Percentiles rank a stretch among this genome's conserved stretches.
Evolutionary conservation across 2,888 invertebrate genomes (phyloP).

Genomic region (Zaprionus obscuricornis): DNA sequence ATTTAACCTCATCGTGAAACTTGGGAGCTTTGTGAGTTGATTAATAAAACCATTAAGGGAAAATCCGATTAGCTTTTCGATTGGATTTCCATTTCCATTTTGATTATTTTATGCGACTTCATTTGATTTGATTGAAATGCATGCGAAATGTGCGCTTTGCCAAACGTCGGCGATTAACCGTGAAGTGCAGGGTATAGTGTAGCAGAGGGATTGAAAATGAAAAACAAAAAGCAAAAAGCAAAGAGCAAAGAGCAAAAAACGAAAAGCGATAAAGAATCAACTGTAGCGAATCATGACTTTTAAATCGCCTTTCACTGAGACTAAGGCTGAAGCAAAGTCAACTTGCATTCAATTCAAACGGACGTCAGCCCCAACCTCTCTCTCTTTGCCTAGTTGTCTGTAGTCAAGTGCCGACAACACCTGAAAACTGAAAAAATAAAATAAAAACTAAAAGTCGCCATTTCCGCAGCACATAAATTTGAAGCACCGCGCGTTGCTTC

Average conservation of each 20-base stretch:
- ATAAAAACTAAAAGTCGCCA: conserved; percentile 61
- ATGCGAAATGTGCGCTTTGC: conserved; percentile 12
- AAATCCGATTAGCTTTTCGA: conserved; percentile 43
- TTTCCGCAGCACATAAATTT: conserved; percentile 69
- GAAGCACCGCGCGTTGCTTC: conserved; percentile 52
- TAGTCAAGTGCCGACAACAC: conserved; percentile 44
- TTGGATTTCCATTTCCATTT: conserved; percentile 34
- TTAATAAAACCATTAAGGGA: conserved; percentile 27
- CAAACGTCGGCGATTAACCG: conserved; percentile 28
- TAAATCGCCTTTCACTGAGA: conserved; percentile 43
- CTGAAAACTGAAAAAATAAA: conserved; percentile 41
- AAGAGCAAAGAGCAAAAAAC: conserved; percentile 4
- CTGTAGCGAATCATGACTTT: conserved; percentile 26
- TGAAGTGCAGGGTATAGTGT: neutral
- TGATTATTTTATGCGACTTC: conserved; percentile 71
- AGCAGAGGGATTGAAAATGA: neutral
- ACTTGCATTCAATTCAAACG: conserved; percentile 39
- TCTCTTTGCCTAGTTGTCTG: neutral
- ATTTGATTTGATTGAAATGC: conserved; percentile 71
- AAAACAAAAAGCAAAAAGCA: conserved; percentile 22
- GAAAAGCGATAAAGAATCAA: conserved; percentile 12
- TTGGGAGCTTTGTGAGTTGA: no score
- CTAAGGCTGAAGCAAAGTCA: conserved; percentile 28
- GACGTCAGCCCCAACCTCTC: neutral
- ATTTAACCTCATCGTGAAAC: no score